A percentile compares a stretch with the other conserved stretches of the same genome.
Evolutionary conservation across 2,888 invertebrate genomes (phyloP).

Genomic region (Spialia ferax): DNA sequence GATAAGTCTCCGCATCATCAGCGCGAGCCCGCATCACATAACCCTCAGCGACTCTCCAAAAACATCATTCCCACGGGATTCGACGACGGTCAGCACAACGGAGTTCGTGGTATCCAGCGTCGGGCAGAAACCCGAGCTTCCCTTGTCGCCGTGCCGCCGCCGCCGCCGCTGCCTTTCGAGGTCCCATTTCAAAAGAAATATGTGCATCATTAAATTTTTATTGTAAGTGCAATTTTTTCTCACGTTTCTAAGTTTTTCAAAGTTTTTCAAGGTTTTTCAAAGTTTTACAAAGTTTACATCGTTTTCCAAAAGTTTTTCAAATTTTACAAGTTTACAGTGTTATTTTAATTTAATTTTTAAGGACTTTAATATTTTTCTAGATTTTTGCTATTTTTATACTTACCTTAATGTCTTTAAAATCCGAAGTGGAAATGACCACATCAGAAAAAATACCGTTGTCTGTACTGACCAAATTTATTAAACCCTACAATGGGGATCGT

Average conservation of each 20-base stretch:
- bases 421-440: too few species aligned
- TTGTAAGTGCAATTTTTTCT: too few species aligned
- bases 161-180: background rate
- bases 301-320: too few species aligned
- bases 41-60: background rate
- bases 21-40: background rate
- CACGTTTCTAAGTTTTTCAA: too few species aligned
- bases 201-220: too few species aligned
- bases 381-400: too few species aligned
- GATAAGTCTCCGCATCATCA: background rate
- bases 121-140: background rate
- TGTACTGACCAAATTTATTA: slow-evolving; percentile 18
- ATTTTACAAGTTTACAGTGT: too few species aligned
- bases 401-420: slow-evolving; percentile 2
- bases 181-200: too few species aligned
- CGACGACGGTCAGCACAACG: background rate
- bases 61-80: background rate
- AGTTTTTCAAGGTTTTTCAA: too few species aligned
- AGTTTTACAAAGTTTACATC: too few species aligned
- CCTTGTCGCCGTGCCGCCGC: background rate
- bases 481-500: slow-evolving; percentile 27
- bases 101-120: background rate
- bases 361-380: too few species aligned
- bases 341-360: too few species aligned
- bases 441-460: background rate